Evolutionary conservation across 1,140 invertebrate genomes (phyloP), one percentile per base, ranked within the genome.

Genomic region (Aphelenchoides avenae): DNA sequence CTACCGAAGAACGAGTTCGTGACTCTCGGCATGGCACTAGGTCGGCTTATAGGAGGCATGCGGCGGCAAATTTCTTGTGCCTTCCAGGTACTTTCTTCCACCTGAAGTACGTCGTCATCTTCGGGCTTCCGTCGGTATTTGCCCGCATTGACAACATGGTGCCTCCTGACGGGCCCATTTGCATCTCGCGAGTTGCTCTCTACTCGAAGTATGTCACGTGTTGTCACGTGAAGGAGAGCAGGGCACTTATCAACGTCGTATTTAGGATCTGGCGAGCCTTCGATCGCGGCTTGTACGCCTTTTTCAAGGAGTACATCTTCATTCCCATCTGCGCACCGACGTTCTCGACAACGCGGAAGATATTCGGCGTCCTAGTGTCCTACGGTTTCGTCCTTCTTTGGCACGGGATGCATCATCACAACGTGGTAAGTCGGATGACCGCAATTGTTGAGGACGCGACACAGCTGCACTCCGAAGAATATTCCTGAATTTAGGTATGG

Each of bases 391-490:
- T 75, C n/a, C 57, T 75, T 9, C 37, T 75, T 5, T 75, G 73
- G 73, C 73, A 75, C 46, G 73, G 73, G 27, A 77, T 75, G 55
- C 46, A 61, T 34, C 71, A 76, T 54, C 74, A 75, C 29, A 77
- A 75, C 52, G 61, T 77, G 36, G 73, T 73, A 31, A 65, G 55
- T 18, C 42, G 9, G 9, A 44, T 47, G 11, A 47, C 41, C 41
- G 44, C 42, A 11, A 44, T 13, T 18, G 18, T 36, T 36, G 34
- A 13, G 13, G 34, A 13, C 18, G 34, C 26, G 47, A 53, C 9
- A 53, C n/a, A n/a, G n/a, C n/a, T n/a, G n/a, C n/a, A n/a, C n/a
- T n/a, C n/a, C n/a, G n/a, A n/a, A n/a, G n/a, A n/a, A 11, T 6
- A 26, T 24, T 39, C 27, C 20, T 37, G n/a, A 44, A 3, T 71